A percentile compares a stretch with the other conserved stretches of the same genome.
Conservation (phyloP, 1,140 invertebrate genomes). For the Thalassaphorura encarpata region DNA sequence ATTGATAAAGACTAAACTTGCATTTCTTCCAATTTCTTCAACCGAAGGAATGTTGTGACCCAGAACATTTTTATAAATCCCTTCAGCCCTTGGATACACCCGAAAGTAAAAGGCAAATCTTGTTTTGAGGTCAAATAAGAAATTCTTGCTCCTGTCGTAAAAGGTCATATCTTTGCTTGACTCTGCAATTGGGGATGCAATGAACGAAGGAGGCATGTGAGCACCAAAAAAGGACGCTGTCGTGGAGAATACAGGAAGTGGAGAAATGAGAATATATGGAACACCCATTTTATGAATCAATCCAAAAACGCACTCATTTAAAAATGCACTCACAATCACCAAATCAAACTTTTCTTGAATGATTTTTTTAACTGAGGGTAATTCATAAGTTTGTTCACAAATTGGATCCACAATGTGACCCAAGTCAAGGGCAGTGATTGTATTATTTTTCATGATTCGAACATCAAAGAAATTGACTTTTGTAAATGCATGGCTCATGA, state of each 20-base stretch:
- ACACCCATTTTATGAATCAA: constrained; percentile 9
- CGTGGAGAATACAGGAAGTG: background rate
- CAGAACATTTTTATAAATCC: constrained; percentile 3
- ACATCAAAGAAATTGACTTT: background rate
- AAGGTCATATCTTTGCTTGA: constrained; percentile 48
- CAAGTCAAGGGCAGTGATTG: background rate
- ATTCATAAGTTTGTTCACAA: no score
- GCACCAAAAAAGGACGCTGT: constrained; percentile 4
- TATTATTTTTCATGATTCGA: background rate
- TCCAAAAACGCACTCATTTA: constrained; percentile 17
- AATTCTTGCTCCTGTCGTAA: constrained; percentile 48
- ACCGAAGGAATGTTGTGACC: background rate
- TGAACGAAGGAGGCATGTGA: constrained; percentile 14
- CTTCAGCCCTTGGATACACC: background rate
- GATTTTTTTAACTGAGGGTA: background rate
- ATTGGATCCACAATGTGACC: background rate
- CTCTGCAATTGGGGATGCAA: constrained; percentile 35
- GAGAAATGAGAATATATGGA: constrained; percentile 8
- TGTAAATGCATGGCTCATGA: background rate
- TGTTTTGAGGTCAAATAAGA: background rate
- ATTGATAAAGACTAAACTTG: constrained; percentile 10
- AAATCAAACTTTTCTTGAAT: constrained; percentile 11
- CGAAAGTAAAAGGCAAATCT: background rate
- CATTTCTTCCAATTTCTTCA: constrained; percentile 12
- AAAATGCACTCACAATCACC: constrained; percentile 8